Percentiles rank a stretch among this genome's conserved stretches.
These are phyloP conservation scores for Cyclina sinensis DNA, from an alignment of 1,140 invertebrate genomes.

Conservation along the genomic window DNA sequence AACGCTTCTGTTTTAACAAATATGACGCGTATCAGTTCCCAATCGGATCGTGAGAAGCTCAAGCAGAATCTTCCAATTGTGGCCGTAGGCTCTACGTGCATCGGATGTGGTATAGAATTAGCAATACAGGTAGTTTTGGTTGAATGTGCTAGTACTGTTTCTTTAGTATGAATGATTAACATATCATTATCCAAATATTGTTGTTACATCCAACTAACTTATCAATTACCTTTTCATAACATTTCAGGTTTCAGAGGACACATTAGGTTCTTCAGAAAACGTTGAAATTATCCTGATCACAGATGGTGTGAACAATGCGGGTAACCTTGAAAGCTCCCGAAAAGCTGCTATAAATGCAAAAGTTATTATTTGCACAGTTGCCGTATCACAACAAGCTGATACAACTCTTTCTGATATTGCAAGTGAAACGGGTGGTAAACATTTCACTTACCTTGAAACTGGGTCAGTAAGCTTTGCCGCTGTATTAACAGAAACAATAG, in stretches of 20 bases:
- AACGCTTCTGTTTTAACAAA: background rate
- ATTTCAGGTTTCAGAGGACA: background rate
- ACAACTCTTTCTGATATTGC: background rate
- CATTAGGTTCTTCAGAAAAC: background rate
- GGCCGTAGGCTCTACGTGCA: background rate
- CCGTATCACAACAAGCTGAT: background rate
- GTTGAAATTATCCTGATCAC: constrained; percentile 4
- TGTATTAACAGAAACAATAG: background rate
- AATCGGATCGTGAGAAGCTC: background rate
- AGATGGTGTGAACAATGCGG: background rate
- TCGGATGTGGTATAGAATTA: background rate
- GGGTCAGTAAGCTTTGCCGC: background rate
- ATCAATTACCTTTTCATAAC: background rate
- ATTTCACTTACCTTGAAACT: background rate
- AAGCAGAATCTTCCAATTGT: background rate
- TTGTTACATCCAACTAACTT: too few species aligned
- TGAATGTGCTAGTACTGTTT: background rate
- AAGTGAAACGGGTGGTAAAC: background rate
- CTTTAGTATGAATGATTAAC: too few species aligned
- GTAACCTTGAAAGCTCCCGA: background rate
- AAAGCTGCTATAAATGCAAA: background rate
- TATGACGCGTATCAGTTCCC: background rate
- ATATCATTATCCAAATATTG: too few species aligned
- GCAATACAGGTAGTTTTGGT: background rate
- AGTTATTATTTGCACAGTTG: background rate